These are phyloP conservation scores for Periplaneta americana DNA, from an alignment of 1,140 invertebrate genomes.

Conservation along the genomic window DNA sequence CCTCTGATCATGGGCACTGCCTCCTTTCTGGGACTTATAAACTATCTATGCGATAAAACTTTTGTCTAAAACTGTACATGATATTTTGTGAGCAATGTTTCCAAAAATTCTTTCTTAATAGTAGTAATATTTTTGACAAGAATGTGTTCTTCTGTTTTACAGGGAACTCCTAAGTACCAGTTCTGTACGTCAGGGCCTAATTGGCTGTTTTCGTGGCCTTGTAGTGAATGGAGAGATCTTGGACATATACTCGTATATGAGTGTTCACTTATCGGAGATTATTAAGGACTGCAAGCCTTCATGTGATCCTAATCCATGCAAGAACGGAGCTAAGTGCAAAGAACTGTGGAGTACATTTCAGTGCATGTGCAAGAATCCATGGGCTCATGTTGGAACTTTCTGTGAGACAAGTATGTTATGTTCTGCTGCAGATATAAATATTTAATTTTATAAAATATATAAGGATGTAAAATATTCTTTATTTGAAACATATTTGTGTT, in stretches of 20 bases:
- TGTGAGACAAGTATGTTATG: constrained; percentile 78
- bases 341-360: constrained; percentile 90
- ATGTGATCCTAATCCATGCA: constrained; percentile 88
- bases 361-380: constrained; percentile 83
- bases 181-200: constrained; percentile 78
- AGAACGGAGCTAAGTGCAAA: constrained; percentile 84
- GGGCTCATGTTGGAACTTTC: constrained; percentile 82
- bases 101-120: no score
- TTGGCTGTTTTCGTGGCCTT: constrained; percentile 87
- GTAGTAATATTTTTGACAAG: no score
- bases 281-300: constrained; percentile 89
- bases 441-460: no score
- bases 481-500: no score
- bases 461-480: no score
- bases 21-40: no score
- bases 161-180: constrained; percentile 70
- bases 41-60: no score
- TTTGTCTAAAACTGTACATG: no score
- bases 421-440: no score
- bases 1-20: no score
- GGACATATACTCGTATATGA: constrained; percentile 90
- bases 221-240: constrained; percentile 87
- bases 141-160: constrained; percentile 30
- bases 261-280: constrained; percentile 83
- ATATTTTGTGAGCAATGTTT: no score